Conservation (phyloP, 2,797 vertebrate genomes). For the Gymnothorax javanicus region DNA sequence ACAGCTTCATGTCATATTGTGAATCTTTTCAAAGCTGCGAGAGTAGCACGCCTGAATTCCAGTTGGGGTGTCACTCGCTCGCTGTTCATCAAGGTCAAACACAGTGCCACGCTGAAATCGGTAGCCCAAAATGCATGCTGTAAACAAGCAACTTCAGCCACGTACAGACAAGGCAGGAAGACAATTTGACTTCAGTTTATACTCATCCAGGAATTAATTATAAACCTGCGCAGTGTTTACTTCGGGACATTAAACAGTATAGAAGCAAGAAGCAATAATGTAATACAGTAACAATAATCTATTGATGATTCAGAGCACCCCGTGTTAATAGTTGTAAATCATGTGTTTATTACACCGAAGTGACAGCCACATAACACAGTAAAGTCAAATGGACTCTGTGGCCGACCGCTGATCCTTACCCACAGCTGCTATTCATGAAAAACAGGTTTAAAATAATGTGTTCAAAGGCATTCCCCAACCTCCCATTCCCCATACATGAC, state of each 20-base stretch:
- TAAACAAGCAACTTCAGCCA: neutral
- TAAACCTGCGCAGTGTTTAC: neutral
- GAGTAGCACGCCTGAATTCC: constrained; percentile 1
- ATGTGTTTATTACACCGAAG: neutral
- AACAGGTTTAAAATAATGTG: neutral
- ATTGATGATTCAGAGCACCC: neutral
- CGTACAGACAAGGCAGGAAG: neutral
- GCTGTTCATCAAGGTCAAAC: neutral
- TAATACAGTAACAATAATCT: too few species aligned
- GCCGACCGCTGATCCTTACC: neutral
- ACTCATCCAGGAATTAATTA: neutral
- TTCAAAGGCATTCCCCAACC: neutral
- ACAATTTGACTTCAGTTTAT: neutral
- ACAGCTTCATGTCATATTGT: neutral
- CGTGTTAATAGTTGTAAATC: neutral
- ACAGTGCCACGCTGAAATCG: neutral
- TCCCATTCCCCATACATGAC: neutral
- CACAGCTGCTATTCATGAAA: neutral
- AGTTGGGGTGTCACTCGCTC: neutral
- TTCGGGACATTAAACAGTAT: neutral
- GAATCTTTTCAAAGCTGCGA: neutral
- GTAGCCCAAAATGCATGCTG: neutral
- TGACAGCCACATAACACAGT: neutral
- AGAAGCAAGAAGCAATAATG: too few species aligned
- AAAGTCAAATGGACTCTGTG: neutral